Evolutionary conservation across 1,140 invertebrate genomes (phyloP), one percentile per base, ranked within the genome.

Genomic region (Pogonognathellus flavescens): DNA sequence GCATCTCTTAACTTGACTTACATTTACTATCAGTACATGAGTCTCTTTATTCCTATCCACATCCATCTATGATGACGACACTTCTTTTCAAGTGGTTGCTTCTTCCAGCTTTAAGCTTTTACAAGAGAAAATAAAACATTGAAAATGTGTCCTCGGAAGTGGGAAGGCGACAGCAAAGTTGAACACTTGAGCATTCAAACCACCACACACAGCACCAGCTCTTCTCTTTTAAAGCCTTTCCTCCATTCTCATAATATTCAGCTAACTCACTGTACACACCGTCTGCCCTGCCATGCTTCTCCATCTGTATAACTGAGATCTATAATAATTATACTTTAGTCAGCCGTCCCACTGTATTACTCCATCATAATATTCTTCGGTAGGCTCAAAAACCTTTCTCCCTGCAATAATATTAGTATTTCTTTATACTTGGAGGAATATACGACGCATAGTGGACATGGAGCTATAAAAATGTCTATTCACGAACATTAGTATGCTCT

Each of bases 121-220:
- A 76, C 70, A 76, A 76, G 70, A 76, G 70, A 81, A 81, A 81
- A 81, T 81, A 81, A 81, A 81, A 81, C 80, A 81, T 81, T 81
- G 80, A 81, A 57, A 81, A 81, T 81, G 80, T 81, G 80, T 81
- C 50, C 49, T 76, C 31, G 70, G 70, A 76, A 76, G 70, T 76
- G 70, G 70, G 13, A 76, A 76, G 3, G 70, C 70, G 70, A 76
- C 70, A 76, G 70, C 41, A 5, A 49, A 50, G 5, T 76, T 76
- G 70, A 76, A 76, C 70, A 50, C 31, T 76, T 76, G 31, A 76
- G 31, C 70, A 76, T 76, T 76, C 70, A 76, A 76, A 50, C 31
- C 41, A 31, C 16, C 41, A 14, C 22, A 14, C 22, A 41, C 31
- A 41, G 31, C 31, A 76, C 31, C 31, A 76, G 31, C 18, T 25